Evolutionary conservation across 1,140 invertebrate species (phyloP), one percentile per base, ranked within the genome.

Genomic region (Phortica variegata): DNA sequence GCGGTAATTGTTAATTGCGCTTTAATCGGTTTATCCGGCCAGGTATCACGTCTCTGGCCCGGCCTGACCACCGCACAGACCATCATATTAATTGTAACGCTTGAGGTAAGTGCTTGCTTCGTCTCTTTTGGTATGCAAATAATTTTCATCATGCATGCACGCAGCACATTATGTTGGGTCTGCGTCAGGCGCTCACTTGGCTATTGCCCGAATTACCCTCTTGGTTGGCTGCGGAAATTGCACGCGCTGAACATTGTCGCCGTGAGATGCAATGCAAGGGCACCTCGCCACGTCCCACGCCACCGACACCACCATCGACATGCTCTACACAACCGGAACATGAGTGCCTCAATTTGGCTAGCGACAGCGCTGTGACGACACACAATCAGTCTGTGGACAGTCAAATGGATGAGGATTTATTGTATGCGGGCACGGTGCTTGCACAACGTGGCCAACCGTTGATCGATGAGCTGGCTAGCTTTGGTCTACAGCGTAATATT

Each of bases 1-100:
- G 92, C 94, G 1, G 92, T 97, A 9, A 80, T 95, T 52, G 94
- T 97, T 1, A 97, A 98, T 78, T 96, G 93, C 79, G 93, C 91
- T 0, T 78, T 98, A 20, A 93, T 98, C 52, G 93, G 92, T 17
- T 82, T 96, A 4, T 95, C 91, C 3, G 93, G 93, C 2, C 89
- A 93, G 61, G 87, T 96, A 6, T 87, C 93, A 54, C 79, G 92
- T 44, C 84, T 95, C 79, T 87, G 92, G 72, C 93, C 94, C 0
- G 87, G 88, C 47, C 83, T 94, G 72, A 90, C 89, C 16, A 85
- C 87, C 0, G 89, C 87, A 3, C 88, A 92, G 69, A 93, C 89
- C 12, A 87, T 97, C 46, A 78, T 95, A 10, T 71, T 94, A 53
- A 91, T 98, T 63, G 91, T 97, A 2, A 85, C 87, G 10, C 72